Evolutionary conservation across 2,797 vertebrate species (phyloP).

Genomic region (Pangasius mekongensis): DNA sequence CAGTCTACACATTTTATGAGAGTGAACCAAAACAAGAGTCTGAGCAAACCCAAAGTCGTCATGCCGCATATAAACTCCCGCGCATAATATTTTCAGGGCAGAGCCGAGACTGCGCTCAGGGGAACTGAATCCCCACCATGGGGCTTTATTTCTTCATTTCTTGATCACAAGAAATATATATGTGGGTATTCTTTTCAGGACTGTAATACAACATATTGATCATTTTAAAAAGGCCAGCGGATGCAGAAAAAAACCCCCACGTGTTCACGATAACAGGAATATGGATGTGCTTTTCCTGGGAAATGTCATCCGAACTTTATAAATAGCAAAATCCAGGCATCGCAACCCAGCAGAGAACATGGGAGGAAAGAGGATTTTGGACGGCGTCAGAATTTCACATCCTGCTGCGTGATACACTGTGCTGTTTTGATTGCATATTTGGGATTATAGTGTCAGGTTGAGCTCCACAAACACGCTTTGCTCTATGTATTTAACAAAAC

Average conservation of each 20-base stretch:
- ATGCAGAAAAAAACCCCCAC: neutral
- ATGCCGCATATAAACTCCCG: conserved; percentile 29
- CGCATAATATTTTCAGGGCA: neutral
- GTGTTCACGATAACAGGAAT: conserved; percentile 26
- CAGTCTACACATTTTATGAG: conserved; percentile 3
- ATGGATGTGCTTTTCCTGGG: conserved; percentile 37
- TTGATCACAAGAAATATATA: conserved; percentile 1
- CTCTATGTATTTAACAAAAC: neutral
- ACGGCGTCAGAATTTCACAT: conserved; percentile 15
- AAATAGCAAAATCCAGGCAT: conserved; percentile 23
- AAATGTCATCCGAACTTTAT: conserved; percentile 39
- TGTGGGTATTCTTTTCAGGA: neutral
- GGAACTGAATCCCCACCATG: conserved; percentile 6
- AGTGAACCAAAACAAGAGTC: conserved; percentile 22
- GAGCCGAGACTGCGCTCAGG: conserved; percentile 1
- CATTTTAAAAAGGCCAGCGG: conserved; percentile 23
- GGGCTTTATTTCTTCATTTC: conserved; percentile 11
- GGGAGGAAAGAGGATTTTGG: conserved; percentile 11
- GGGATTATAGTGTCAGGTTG: conserved; percentile 17
- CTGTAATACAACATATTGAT: neutral
- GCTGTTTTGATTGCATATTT: conserved; percentile 15
- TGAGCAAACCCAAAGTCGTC: conserved; percentile 28
- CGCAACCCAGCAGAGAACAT: neutral
- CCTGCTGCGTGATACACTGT: conserved; percentile 3
- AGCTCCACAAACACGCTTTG: neutral